Conservation (phyloP, 2,113 vertebrate species). For the Sphyrna mokarran region DNA sequence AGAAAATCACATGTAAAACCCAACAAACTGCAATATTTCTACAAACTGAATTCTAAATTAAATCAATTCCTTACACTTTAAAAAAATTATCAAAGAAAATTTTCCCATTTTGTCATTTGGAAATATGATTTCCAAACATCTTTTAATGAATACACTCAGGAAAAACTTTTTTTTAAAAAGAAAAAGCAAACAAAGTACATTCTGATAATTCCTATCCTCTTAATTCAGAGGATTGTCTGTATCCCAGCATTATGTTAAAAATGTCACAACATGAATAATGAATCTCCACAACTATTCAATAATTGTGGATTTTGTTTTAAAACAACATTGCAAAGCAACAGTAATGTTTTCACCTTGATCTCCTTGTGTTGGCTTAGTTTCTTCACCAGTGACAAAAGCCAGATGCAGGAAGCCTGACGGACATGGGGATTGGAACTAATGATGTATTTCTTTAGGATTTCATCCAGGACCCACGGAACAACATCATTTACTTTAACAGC, state of each 20-base stretch:
- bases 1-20: neutral
- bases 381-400: constrained; percentile 91
- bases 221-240: neutral
- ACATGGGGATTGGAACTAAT: constrained; percentile 83
- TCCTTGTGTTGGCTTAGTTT: constrained; percentile 81
- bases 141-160: neutral
- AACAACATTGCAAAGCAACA: neutral
- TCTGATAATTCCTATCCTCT: neutral
- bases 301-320: neutral
- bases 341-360: constrained; percentile 67
- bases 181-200: neutral
- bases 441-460: constrained; percentile 79
- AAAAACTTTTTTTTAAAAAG: neutral
- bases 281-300: neutral
- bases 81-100: neutral
- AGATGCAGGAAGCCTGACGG: constrained; percentile 89
- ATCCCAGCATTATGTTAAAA: neutral
- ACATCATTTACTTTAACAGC: constrained; percentile 80
- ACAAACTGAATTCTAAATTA: neutral
- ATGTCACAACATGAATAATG: neutral
- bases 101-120: neutral
- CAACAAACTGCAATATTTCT: neutral
- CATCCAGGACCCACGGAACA: constrained; percentile 82
- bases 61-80: neutral
- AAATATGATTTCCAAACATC: neutral